phyloP scores from a whole-genome alignment of 2,888 invertebrate genomes.

The Podotricha telesiphe region DNA sequence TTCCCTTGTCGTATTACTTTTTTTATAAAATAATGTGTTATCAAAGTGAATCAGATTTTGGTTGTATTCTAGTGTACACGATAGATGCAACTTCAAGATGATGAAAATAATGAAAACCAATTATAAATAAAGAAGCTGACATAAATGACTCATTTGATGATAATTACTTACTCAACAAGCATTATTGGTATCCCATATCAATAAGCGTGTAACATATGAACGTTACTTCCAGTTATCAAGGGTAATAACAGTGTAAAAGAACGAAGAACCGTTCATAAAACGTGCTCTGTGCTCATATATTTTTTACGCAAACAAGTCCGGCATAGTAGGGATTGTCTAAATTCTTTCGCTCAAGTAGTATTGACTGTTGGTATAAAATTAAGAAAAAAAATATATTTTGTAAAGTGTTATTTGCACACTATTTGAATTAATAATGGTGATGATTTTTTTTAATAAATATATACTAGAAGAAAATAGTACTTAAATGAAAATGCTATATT shows the following conservation, averaged over 20 bases:
- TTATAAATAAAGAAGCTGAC: background rate
- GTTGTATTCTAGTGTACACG: too few relatives aligned
- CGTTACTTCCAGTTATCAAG: constrained; percentile 13
- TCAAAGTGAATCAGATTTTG: too few relatives aligned
- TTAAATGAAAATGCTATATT: too few relatives aligned
- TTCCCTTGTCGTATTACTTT: too few relatives aligned
- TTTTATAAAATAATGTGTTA: too few relatives aligned
- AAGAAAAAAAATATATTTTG: too few relatives aligned
- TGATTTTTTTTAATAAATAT: too few relatives aligned
- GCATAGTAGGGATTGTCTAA: constrained; percentile 13
- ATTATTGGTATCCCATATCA: constrained; percentile 22
- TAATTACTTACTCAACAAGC: constrained; percentile 23
- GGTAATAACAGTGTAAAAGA: constrained; percentile 25
- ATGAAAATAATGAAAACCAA: background rate
- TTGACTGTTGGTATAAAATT: too few relatives aligned
- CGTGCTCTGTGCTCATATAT: constrained; percentile 29
- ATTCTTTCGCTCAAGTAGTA: background rate
- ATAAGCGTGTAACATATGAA: constrained; percentile 11
- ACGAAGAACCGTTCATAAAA: constrained; percentile 37
- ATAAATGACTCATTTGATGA: constrained; percentile 7
- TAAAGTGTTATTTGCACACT: too few relatives aligned
- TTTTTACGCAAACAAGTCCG: constrained; percentile 20
- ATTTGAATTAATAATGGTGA: too few relatives aligned
- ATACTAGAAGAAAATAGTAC: too few relatives aligned
- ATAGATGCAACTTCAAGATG: background rate